phyloP scores from a whole-genome alignment of 2,797 vertebrate species.

The Clamator glandarius region DNA sequence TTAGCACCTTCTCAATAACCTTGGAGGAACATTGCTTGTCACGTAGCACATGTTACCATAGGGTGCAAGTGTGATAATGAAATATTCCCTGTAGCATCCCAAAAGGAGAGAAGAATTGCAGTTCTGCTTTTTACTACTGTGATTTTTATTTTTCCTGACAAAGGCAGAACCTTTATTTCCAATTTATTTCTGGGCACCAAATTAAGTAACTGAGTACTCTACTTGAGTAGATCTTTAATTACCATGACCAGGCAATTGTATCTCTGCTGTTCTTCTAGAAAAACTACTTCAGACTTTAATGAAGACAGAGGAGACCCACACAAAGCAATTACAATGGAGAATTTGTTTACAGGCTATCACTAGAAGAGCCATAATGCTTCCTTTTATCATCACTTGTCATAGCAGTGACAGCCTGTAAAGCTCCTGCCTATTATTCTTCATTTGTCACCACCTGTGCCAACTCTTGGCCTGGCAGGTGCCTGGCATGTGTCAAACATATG shows the following conservation, averaged over 20 bases:
- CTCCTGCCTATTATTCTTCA: conserved; percentile 64
- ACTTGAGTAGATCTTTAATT: conserved; percentile 10
- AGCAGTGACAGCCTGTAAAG: conserved; percentile 74
- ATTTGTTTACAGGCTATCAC: conserved; percentile 70
- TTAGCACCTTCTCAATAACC: not conserved
- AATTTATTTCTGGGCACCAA: not conserved
- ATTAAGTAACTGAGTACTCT: not conserved
- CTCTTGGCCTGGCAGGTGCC: conserved; percentile 69
- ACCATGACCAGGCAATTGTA: not conserved
- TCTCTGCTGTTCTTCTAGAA: conserved; percentile 20
- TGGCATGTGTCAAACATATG: conserved; percentile 76
- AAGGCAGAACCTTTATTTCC: not conserved
- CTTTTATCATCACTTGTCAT: conserved; percentile 77
- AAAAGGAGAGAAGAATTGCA: not conserved
- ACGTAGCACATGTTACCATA: not conserved
- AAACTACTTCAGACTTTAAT: conserved; percentile 55
- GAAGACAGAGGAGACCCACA: conserved; percentile 62
- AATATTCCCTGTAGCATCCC: not conserved
- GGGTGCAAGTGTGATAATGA: not conserved
- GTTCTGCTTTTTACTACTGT: not conserved
- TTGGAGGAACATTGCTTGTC: not conserved
- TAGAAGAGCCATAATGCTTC: conserved; percentile 43
- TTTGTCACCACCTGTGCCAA: conserved; percentile 66
- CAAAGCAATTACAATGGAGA: conserved; percentile 65
- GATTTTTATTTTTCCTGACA: not conserved